Conservation (phyloP, 2,113 vertebrate species). For the Callocephalon fimbriatum region DNA sequence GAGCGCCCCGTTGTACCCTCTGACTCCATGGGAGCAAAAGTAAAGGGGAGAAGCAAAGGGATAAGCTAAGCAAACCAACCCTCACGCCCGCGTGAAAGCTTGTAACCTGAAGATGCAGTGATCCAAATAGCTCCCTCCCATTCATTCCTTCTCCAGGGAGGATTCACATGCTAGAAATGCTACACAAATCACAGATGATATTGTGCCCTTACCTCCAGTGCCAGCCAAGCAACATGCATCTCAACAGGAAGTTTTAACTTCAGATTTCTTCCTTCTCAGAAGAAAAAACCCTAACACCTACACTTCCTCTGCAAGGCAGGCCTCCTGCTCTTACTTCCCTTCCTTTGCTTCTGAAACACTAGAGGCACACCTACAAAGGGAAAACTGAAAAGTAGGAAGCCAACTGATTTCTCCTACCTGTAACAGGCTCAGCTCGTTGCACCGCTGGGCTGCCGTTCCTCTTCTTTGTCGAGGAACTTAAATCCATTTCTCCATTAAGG, state of each 20-base stretch:
- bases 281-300: not conserved
- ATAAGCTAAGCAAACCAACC: not conserved
- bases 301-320: not conserved
- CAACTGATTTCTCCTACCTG: constrained; percentile 66
- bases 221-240: not conserved
- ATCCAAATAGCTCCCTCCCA: not conserved
- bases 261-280: not conserved
- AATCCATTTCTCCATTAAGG: not conserved
- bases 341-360: not conserved
- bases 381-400: not conserved
- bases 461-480: not conserved
- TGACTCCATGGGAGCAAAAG: not conserved
- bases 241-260: not conserved
- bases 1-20: not conserved
- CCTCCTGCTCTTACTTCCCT: not conserved
- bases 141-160: not conserved
- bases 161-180: not conserved
- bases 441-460: not conserved
- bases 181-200: not conserved
- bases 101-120: not conserved
- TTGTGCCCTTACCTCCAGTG: not conserved
- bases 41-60: not conserved
- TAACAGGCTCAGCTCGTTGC: not conserved
- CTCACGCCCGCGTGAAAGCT: not conserved
- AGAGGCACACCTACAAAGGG: not conserved